Percentiles rank a stretch among this genome's conserved stretches.
Evolutionary conservation across 2,888 invertebrate species (phyloP).

Genomic region (Drosophila merina): DNA sequence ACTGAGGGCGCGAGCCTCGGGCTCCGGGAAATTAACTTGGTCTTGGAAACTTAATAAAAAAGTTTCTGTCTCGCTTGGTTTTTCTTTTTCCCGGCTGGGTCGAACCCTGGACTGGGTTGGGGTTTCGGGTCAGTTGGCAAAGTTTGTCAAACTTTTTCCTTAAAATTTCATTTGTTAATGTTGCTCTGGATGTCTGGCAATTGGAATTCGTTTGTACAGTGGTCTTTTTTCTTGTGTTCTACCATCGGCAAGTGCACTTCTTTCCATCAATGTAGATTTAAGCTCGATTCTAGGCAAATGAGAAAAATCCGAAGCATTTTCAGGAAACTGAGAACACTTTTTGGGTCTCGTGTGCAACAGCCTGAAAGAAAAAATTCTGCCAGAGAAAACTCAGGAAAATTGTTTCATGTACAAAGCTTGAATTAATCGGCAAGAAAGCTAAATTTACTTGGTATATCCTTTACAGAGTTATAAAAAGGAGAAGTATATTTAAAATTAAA

Average conservation of each 20-base stretch:
- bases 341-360: slow-evolving; percentile 7
- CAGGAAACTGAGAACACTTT: slow-evolving; percentile 28
- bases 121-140: slow-evolving; percentile 5
- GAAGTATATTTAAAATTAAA: no score
- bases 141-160: slow-evolving; percentile 40
- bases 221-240: background rate
- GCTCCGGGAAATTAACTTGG: slow-evolving; percentile 62
- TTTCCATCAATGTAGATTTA: slow-evolving; percentile 17
- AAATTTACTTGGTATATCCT: no score
- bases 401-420: no score
- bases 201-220: slow-evolving; percentile 37
- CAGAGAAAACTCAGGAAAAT: no score
- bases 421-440: no score
- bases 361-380: background rate
- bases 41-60: slow-evolving; percentile 72
- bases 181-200: slow-evolving; percentile 37
- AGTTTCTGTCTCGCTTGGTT: slow-evolving; percentile 47
- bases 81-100: background rate
- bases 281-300: slow-evolving; percentile 23
- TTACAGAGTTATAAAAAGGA: no score
- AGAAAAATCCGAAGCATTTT: slow-evolving; percentile 42
- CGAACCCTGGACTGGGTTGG: background rate
- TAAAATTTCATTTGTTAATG: slow-evolving; percentile 48
- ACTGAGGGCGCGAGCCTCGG: slow-evolving; percentile 24
- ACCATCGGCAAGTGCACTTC: slow-evolving; percentile 25